phyloP scores from a whole-genome alignment of 2,113 vertebrate species.

The Salminus brasiliensis region DNA sequence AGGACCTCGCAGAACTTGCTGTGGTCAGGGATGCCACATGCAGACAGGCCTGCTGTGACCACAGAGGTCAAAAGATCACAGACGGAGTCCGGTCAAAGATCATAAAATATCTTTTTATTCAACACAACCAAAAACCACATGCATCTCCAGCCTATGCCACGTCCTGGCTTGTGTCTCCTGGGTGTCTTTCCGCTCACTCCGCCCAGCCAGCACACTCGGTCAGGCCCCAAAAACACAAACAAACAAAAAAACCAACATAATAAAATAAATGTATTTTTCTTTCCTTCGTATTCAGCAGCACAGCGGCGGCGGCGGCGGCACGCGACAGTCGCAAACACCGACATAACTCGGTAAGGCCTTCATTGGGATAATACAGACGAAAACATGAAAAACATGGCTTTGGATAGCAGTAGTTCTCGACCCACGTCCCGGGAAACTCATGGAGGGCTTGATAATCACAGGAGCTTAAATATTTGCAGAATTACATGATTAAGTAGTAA shows the following conservation, averaged over 20 bases:
- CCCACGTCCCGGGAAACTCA: neutral
- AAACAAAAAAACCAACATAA: no score
- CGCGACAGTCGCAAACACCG: conserved; percentile 10
- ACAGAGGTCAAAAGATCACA: neutral
- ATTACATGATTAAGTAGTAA: no score
- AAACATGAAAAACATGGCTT: conserved; percentile 26
- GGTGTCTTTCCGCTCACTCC: neutral
- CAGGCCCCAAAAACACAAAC: no score
- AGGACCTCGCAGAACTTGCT: no score
- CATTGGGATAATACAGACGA: conserved; percentile 24
- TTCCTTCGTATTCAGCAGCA: conserved; percentile 15
- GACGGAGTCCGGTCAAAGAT: conserved; percentile 15
- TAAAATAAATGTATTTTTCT: conserved; percentile 9
- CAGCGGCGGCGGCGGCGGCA: no score
- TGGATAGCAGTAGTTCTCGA: neutral
- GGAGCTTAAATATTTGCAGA: no score
- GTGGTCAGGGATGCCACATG: no score
- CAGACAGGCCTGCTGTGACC: no score
- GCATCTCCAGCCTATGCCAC: conserved; percentile 28
- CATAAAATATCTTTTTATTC: conserved; percentile 52
- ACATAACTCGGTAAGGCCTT: conserved; percentile 21
- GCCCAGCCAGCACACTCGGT: neutral
- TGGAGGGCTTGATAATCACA: no score
- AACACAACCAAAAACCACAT: conserved; percentile 48
- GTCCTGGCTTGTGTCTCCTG: conserved; percentile 3